Evolutionary conservation across 2,888 invertebrate species (phyloP).

Genomic region (Drosophila yooni): DNA sequence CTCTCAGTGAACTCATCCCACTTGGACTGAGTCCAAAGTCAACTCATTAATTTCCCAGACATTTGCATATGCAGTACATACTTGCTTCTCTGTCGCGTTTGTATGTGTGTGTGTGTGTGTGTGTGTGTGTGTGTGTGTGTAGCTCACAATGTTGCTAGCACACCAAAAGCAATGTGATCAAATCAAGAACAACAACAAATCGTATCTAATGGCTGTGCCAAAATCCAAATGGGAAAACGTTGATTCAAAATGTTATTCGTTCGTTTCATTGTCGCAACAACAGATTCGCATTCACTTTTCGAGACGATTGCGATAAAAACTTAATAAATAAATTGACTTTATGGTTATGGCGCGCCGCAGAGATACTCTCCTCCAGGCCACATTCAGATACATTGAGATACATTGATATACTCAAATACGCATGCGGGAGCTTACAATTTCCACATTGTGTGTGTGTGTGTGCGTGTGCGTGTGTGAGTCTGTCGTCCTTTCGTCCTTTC

Average conservation of each 20-base stretch:
- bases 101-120: not conserved
- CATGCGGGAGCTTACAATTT: slow-evolving; percentile 39
- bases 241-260: slow-evolving; percentile 44
- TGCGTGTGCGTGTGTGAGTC: slow-evolving; percentile 26
- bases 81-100: not conserved
- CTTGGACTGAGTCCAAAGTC: not conserved
- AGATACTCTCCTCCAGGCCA: slow-evolving; percentile 24
- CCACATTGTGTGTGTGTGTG: slow-evolving; percentile 8
- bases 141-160: slow-evolving; percentile 22
- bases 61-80: not conserved
- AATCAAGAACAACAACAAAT: slow-evolving; percentile 14
- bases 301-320: slow-evolving; percentile 79
- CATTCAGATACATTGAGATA: slow-evolving; percentile 50
- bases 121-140: slow-evolving; percentile 1
- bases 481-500: slow-evolving; percentile 32
- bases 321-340: slow-evolving; percentile 80
- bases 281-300: slow-evolving; percentile 33
- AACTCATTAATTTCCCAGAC: not conserved
- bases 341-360: slow-evolving; percentile 72
- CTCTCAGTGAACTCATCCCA: too few species aligned
- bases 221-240: slow-evolving; percentile 25
- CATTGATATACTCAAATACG: slow-evolving; percentile 42
- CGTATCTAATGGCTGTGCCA: slow-evolving; percentile 35
- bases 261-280: slow-evolving; percentile 31
- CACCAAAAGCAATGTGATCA: slow-evolving; percentile 17